These are phyloP conservation scores for Lates japonicus DNA, from an alignment of 2,797 vertebrate genomes.

Conservation along the genomic window DNA sequence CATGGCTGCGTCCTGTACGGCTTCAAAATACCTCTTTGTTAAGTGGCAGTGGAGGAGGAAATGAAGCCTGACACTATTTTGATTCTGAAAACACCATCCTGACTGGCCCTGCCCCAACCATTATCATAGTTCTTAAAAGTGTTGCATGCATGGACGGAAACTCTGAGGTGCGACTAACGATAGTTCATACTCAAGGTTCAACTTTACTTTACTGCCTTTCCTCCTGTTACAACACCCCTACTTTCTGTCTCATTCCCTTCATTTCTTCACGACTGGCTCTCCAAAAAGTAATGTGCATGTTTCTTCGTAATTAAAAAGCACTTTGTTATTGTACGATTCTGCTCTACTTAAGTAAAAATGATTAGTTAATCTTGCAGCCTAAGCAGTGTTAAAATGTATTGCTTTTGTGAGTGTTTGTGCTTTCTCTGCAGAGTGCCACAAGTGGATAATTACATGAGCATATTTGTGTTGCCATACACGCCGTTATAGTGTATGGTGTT, in stretches of 20 bases:
- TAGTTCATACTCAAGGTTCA: slow-evolving; percentile 40
- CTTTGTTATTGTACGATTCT: slow-evolving; percentile 66
- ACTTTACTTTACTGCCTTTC: slow-evolving; percentile 34
- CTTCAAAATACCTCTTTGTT: slow-evolving; percentile 90
- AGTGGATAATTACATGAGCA: slow-evolving; percentile 55
- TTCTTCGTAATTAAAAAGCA: slow-evolving; percentile 71
- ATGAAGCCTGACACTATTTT: slow-evolving; percentile 92
- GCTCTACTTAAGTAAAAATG: slow-evolving; percentile 67
- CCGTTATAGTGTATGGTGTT: slow-evolving; percentile 54
- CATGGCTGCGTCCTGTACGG: slow-evolving; percentile 77
- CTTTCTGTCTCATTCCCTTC: slow-evolving; percentile 41
- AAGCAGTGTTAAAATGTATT: slow-evolving; percentile 67
- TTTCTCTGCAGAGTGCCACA: slow-evolving; percentile 47
- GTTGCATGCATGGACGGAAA: slow-evolving; percentile 60
- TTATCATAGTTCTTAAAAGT: slow-evolving; percentile 76
- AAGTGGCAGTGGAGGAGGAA: slow-evolving; percentile 86
- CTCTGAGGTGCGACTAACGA: slow-evolving; percentile 36
- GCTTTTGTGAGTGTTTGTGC: slow-evolving; percentile 53
- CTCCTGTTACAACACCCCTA: slow-evolving; percentile 26
- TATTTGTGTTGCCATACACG: slow-evolving; percentile 50
- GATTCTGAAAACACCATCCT: slow-evolving; percentile 90
- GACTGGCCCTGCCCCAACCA: slow-evolving; percentile 76
- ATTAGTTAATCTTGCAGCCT: slow-evolving; percentile 71
- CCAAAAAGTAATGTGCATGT: slow-evolving; percentile 65
- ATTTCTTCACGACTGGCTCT: slow-evolving; percentile 10